Evolutionary conservation across 2,797 vertebrate genomes (phyloP), one percentile per base, ranked within the genome.

Genomic region (Trachops cirrhosus): DNA sequence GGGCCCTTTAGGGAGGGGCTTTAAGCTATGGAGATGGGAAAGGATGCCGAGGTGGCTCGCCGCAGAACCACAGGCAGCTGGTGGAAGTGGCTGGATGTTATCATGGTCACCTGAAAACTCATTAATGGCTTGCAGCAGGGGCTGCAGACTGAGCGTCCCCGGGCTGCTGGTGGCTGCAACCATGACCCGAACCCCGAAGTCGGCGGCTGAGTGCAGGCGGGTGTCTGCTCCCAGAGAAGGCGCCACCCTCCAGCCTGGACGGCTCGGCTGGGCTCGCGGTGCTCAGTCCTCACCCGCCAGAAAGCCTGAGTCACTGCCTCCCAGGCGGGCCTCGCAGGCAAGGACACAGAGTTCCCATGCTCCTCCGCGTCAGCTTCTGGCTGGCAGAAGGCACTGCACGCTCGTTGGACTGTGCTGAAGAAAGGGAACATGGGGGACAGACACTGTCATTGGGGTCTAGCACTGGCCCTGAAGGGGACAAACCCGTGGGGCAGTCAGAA

Each of bases 21-120:
- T 41, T 19, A 1, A 68, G 77, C 10, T 62, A 14, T 22, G 64
- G 95, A 83, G 73, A 84, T 94, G 95, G 96, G 91, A 70, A 84
- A 87, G 0, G 74, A 59, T 34, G 84, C 79, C 24, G 12, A 44
- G 91, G 93, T 39, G 0, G 0, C 0, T 52, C 32, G 67, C 67
- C 41, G 12, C 85, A 62, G 95, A 71, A 94, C 59, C 73, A 44
- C 91, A 90, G 86, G 70, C 90, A 96, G 95, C 97, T 92, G 97
- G 89, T 57, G 1, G 90, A 39, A 37, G 32, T 0, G 0, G 91
- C 68, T 41, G 50, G 86, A 70, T 59, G 64, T 86, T 32, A 9
- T 50, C 0, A 73, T 52, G 82, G 41, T 52, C 4, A 1, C 52
- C 84, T 92, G 57, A 77, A 79, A 85, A 74, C 67, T 6, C 89